These are phyloP conservation scores for Pseudachorutes palmiensis DNA, from an alignment of 1,140 invertebrate genomes.

Conservation along the genomic window DNA sequence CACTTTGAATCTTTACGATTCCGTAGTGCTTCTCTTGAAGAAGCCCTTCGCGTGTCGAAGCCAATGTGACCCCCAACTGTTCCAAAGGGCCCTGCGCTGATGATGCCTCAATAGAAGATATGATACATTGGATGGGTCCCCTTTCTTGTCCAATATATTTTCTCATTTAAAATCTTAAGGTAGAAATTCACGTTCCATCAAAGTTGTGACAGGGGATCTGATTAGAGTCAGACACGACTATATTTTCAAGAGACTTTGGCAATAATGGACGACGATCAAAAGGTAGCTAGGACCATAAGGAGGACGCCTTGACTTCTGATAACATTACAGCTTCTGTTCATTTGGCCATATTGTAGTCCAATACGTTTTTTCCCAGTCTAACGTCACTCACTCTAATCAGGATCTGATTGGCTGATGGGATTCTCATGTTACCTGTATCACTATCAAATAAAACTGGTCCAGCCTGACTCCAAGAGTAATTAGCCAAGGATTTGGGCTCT, in stretches of 20 bases:
- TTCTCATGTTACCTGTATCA: neutral
- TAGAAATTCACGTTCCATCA: too few species aligned
- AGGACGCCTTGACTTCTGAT: neutral
- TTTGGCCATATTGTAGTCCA: neutral
- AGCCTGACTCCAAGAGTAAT: neutral
- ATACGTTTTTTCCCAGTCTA: neutral
- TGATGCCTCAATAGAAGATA: neutral
- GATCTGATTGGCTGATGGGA: neutral
- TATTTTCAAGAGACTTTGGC: conserved; percentile 8
- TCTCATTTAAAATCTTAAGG: neutral
- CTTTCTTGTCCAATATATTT: too few species aligned
- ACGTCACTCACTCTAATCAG: conserved; percentile 4
- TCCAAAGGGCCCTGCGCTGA: neutral
- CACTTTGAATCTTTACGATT: neutral
- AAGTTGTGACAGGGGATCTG: conserved; percentile 23
- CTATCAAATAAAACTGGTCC: neutral
- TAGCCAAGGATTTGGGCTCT: neutral
- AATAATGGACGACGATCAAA: neutral
- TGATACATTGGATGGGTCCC: neutral
- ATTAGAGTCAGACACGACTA: conserved; percentile 25
- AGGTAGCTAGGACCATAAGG: neutral
- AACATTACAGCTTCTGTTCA: too few species aligned
- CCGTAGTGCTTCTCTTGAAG: neutral
- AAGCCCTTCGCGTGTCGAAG: conserved; percentile 21
- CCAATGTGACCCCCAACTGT: conserved; percentile 14